A percentile compares a stretch with the other conserved stretches of the same genome.
These are phyloP conservation scores for Adelognathus sp. DNA, from an alignment of 2,888 invertebrate species.

Conservation along the genomic window DNA sequence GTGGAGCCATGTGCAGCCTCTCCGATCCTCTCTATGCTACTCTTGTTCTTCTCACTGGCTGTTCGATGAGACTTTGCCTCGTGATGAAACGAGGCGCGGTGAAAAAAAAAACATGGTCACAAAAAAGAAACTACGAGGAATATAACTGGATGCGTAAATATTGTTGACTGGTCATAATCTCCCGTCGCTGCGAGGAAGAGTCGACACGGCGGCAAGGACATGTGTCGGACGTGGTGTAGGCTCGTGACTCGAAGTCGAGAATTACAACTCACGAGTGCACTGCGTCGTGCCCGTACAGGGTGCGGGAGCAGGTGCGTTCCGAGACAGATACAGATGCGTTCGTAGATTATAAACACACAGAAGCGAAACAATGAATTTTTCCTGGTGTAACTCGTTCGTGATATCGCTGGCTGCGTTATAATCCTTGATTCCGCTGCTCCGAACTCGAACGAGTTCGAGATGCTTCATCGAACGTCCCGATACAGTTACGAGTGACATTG, in stretches of 20 bases:
- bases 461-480: background rate
- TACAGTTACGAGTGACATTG: background rate
- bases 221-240: background rate
- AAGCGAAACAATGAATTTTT: conserved; percentile 19
- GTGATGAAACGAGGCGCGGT: background rate
- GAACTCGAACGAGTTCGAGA: conserved; percentile 20
- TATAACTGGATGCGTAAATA: conserved; percentile 19
- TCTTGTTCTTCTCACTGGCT: background rate
- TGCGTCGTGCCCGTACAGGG: conserved; percentile 1
- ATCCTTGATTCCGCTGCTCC: conserved; percentile 15
- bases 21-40: background rate
- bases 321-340: conserved; percentile 27
- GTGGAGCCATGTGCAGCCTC: background rate
- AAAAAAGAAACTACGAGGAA: conserved; percentile 22
- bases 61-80: background rate
- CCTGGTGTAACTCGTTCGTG: conserved; percentile 28
- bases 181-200: conserved; percentile 26
- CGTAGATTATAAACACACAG: background rate
- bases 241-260: background rate
- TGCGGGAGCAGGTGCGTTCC: conserved; percentile 49
- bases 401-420: conserved; percentile 25
- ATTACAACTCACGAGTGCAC: background rate
- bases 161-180: conserved; percentile 25
- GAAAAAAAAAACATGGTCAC: background rate
- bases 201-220: conserved; percentile 47